Conservation (phyloP, 2,888 invertebrate species). For the Tetramorium bicarinatum region DNA sequence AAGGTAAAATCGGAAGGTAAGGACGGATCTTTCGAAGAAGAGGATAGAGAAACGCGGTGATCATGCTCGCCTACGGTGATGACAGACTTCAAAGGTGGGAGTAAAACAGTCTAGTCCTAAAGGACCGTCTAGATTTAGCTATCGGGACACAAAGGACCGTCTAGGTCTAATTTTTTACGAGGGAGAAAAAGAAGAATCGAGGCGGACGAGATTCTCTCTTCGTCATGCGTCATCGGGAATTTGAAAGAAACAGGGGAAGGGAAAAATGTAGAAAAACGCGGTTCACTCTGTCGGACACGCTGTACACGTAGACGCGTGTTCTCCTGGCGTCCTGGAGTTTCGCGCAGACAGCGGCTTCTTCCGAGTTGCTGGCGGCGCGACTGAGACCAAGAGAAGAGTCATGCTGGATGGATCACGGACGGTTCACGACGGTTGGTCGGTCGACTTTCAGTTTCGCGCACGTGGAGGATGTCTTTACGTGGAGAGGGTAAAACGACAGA, state of each 20-base stretch:
- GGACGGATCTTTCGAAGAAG: constrained; percentile 10
- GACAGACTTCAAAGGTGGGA: constrained; percentile 30
- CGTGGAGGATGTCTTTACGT: constrained; percentile 24
- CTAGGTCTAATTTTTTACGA: constrained; percentile 18
- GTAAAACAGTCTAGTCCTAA: constrained; percentile 30
- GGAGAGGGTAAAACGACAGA: neutral
- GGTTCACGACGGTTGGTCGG: constrained; percentile 51
- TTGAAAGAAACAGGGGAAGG: neutral
- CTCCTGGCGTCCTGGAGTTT: constrained; percentile 60
- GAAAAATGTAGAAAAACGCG: neutral
- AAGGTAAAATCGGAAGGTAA: neutral
- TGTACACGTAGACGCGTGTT: constrained; percentile 67
- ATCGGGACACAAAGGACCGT: constrained; percentile 46
- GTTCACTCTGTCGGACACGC: constrained; percentile 51
- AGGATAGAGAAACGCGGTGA: constrained; percentile 18
- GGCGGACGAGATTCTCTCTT: constrained; percentile 27
- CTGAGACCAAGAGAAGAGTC: constrained; percentile 64
- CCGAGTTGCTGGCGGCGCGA: constrained; percentile 51
- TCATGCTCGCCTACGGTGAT: constrained; percentile 42
- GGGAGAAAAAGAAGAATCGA: constrained; percentile 5
- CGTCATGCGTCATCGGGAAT: constrained; percentile 24
- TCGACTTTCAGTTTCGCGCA: constrained; percentile 52
- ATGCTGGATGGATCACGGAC: constrained; percentile 62
- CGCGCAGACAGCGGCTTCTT: constrained; percentile 53
- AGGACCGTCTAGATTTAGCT: constrained; percentile 45